Base-by-base conservation (phyloP, 2,888 invertebrate genomes). In the Beris morrisii region DNA sequence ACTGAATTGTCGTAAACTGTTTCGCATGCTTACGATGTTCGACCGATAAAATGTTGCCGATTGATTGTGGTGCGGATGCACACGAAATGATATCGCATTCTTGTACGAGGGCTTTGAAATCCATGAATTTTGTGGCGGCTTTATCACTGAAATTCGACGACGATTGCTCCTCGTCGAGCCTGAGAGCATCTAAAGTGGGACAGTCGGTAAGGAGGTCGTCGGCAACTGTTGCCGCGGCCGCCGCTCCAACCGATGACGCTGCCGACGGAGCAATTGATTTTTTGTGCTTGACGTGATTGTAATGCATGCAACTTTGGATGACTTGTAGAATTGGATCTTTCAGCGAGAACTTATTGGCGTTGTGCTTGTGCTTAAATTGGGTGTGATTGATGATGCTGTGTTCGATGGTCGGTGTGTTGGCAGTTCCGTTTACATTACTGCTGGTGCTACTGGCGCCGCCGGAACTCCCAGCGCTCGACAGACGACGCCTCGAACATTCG, bases 61-160 rank as follows among this genome's bases (percentile, higher is more conserved):
- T 13, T 11, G 48, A 9, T 12, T 45, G 46, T 9, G 32, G 38
- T n/a, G 13, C 11, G 31, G 48, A 30, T 59, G 59, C 11, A 7
- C 48, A 58, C n/a, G 67, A 67, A 44, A 67, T 54, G 48, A 44
- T 53, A 58, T 76, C 74, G 63, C 78, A 78, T 70, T 77, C 77
- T 4, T 72, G 73, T 28, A 79, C 74, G 38, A 79, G 71, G 70
- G 78, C 76, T 3, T 74, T 75, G 67, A 76, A 78, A 69, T 75
- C 74, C 28, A 67, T n/a, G 32, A 59, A 50, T 11, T 50, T 50
- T 11, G 9, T 15, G 15, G 50, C 15, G 50, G n/a, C 15, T 7
- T 15, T 38, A 38, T 38, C 38, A 38, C 38, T 38, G 38, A 38
- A 38, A 38, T 38, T 38, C 38, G 9, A 38, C 38, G 38, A 9